These are phyloP conservation scores for Cheilinus undulatus DNA, from an alignment of 2,113 vertebrate genomes.

Conservation along the genomic window DNA sequence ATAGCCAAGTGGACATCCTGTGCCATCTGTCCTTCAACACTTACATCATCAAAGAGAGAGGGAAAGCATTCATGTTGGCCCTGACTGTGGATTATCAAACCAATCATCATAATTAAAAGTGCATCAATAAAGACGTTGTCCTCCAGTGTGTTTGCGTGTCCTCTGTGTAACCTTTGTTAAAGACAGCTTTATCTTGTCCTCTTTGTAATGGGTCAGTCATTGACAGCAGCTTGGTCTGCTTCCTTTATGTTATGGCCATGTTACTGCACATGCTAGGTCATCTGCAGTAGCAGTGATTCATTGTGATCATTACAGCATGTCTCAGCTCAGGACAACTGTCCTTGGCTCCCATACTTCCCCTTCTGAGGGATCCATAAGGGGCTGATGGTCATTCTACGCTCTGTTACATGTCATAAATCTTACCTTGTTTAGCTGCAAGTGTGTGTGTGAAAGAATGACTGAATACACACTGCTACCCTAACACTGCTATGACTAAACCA, in stretches of 20 bases:
- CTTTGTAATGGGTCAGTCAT: slow-evolving; percentile 26
- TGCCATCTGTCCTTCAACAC: slow-evolving; percentile 18
- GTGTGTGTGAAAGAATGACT: slow-evolving; percentile 2
- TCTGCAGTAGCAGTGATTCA: slow-evolving; percentile 56
- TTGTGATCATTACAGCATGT: slow-evolving; percentile 52
- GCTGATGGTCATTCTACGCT: slow-evolving; percentile 51
- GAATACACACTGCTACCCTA: background rate
- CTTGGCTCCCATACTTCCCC: slow-evolving; percentile 28
- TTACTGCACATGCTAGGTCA: slow-evolving; percentile 13
- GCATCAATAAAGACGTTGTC: background rate
- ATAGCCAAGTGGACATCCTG: slow-evolving; percentile 21
- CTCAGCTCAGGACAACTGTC: slow-evolving; percentile 46
- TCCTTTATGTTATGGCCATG: slow-evolving; percentile 2
- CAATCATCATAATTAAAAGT: slow-evolving; percentile 56
- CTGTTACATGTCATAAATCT: slow-evolving; percentile 57
- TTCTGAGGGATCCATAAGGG: slow-evolving; percentile 30
- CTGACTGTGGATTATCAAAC: slow-evolving; percentile 48
- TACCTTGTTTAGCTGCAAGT: slow-evolving; percentile 14
- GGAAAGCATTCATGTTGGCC: slow-evolving; percentile 20
- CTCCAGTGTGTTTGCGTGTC: slow-evolving; percentile 24
- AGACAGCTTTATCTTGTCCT: slow-evolving; percentile 36
- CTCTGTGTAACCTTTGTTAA: slow-evolving; percentile 38
- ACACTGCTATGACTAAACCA: slow-evolving; percentile 24
- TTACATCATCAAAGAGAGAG: slow-evolving; percentile 23
- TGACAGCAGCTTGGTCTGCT: slow-evolving; percentile 14